A percentile compares a stretch with the other conserved stretches of the same genome.
These are phyloP conservation scores for Pandemis corylana DNA, from an alignment of 2,888 invertebrate species.

Conservation along the genomic window DNA sequence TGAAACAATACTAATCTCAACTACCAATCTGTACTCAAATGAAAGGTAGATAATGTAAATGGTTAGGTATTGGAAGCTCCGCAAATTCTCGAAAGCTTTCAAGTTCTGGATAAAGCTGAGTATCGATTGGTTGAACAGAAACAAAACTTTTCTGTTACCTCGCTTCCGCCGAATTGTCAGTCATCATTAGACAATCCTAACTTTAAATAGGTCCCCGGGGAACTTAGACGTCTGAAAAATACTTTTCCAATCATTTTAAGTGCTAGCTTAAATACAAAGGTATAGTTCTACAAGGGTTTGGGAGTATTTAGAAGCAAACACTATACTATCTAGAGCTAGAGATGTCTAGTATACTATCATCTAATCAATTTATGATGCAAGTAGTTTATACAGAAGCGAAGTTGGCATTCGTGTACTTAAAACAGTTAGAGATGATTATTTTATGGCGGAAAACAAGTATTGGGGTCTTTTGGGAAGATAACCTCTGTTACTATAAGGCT, in stretches of 20 bases:
- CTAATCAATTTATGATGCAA: too few species aligned
- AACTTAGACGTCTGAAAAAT: slow-evolving; percentile 17
- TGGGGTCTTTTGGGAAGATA: too few species aligned
- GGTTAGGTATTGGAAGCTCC: background rate
- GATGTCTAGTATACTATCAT: too few species aligned
- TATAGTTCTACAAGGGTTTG: too few species aligned
- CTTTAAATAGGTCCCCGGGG: slow-evolving; percentile 11
- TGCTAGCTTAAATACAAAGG: background rate
- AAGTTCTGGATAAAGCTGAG: background rate
- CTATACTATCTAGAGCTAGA: too few species aligned
- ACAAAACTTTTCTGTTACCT: slow-evolving; percentile 31
- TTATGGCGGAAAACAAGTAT: too few species aligned
- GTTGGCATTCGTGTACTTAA: too few species aligned
- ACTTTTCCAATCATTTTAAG: slow-evolving; percentile 11
- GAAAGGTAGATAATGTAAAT: slow-evolving; percentile 1
- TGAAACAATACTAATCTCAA: slow-evolving; percentile 13
- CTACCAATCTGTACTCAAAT: slow-evolving; percentile 10
- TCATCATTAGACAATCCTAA: slow-evolving; percentile 22
- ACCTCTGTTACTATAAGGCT: too few species aligned
- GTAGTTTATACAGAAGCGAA: too few species aligned
- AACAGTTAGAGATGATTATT: too few species aligned
- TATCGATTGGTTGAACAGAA: slow-evolving; percentile 8
- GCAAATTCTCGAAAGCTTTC: background rate
- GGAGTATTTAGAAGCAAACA: too few species aligned
- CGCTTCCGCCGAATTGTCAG: slow-evolving; percentile 1